These are phyloP conservation scores for Noctilio leporinus DNA, from an alignment of 2,113 vertebrate species.

Conservation along the genomic window DNA sequence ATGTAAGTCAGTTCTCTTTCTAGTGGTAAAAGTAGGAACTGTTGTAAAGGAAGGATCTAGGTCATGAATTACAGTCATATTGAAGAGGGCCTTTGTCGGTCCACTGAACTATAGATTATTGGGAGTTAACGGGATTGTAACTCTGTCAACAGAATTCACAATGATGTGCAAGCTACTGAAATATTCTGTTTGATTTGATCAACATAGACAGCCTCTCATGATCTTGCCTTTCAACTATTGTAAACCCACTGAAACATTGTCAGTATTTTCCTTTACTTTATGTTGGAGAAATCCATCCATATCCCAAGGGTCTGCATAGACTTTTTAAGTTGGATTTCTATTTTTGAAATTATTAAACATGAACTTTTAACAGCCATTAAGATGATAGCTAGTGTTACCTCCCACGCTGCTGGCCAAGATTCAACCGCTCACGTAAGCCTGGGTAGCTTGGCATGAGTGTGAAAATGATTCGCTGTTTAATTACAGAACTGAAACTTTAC, in stretches of 20 bases:
- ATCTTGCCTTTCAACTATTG: background rate
- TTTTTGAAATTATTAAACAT: conserved; percentile 36
- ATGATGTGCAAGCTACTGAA: background rate
- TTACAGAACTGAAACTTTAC: conserved; percentile 43
- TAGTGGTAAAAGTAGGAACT: conserved; percentile 26
- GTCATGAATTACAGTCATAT: conserved; percentile 32
- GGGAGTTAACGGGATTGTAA: conserved; percentile 29
- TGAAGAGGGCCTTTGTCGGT: conserved; percentile 2
- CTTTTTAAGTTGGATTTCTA: conserved; percentile 17
- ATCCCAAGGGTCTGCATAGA: background rate
- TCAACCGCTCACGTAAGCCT: background rate
- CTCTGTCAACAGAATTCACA: conserved; percentile 37
- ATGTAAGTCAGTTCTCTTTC: conserved; percentile 25
- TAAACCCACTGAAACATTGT: conserved; percentile 32
- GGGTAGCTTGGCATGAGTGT: background rate
- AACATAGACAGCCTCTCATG: background rate
- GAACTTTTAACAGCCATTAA: conserved; percentile 45
- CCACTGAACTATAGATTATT: conserved; percentile 39
- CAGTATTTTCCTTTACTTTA: background rate
- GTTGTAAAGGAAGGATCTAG: background rate
- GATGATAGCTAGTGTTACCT: background rate
- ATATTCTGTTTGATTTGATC: conserved; percentile 46
- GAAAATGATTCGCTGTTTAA: conserved; percentile 33
- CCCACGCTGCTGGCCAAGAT: background rate
- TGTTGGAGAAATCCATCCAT: background rate